These are phyloP conservation scores for Sylvia atricapilla DNA, from an alignment of 2,113 vertebrate species.

Conservation along the genomic window DNA sequence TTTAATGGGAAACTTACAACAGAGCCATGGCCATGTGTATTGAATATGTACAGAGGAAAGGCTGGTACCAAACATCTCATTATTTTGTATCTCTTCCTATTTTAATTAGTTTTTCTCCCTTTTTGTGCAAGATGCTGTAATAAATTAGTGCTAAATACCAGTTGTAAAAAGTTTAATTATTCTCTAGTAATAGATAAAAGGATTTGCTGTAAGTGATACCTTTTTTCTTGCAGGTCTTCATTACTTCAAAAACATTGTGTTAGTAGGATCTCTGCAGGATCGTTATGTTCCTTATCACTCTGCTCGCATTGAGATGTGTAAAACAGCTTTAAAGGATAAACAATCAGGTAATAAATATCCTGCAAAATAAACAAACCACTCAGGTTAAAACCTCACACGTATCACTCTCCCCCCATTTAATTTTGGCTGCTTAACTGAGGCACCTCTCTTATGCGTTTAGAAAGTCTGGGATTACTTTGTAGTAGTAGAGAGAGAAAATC, in stretches of 20 bases:
- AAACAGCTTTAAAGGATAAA: constrained; percentile 98
- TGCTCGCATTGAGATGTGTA: constrained; percentile 98
- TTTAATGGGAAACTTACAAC: background rate
- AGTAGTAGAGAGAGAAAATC: background rate
- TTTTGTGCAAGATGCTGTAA: background rate
- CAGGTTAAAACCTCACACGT: background rate
- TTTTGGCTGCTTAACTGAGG: background rate
- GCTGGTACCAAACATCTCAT: background rate
- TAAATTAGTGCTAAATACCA: background rate
- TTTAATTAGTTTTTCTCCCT: background rate
- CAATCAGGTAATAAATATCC: constrained; percentile 85
- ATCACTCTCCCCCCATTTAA: background rate
- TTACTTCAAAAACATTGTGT: constrained; percentile 95
- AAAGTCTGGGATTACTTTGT: background rate
- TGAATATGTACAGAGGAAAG: background rate
- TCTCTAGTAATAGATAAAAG: background rate
- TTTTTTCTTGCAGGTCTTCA: constrained; percentile 83
- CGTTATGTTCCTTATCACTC: constrained; percentile 98
- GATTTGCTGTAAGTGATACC: background rate
- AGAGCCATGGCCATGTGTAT: accelerated
- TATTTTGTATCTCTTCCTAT: background rate
- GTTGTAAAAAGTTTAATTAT: background rate
- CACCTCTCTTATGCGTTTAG: background rate
- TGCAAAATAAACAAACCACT: background rate
- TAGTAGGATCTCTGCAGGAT: constrained; percentile 96